Conservation (phyloP, 2,797 vertebrate species). For the Babyrousa celebensis region DNA sequence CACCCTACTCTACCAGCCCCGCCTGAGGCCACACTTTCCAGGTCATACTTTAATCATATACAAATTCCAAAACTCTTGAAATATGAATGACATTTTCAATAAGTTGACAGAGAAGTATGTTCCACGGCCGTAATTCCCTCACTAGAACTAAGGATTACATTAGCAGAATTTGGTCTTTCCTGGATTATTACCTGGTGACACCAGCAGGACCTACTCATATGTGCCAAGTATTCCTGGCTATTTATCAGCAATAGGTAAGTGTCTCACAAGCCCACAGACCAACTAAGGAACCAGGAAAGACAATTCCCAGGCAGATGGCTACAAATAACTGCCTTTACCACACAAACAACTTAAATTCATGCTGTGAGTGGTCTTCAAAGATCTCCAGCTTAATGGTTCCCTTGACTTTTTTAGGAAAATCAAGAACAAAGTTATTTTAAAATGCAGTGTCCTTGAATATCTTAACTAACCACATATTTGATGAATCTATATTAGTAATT, state of each 20-base stretch:
- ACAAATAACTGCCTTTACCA: not conserved
- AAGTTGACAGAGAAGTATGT: not conserved
- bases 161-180: not conserved
- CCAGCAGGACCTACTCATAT: not conserved
- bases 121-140: not conserved
- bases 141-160: not conserved
- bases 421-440: constrained; percentile 49
- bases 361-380: not conserved
- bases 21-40: not conserved
- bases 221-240: not conserved
- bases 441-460: constrained; percentile 20
- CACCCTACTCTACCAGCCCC: not conserved
- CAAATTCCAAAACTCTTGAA: constrained; percentile 43
- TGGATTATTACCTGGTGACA: not conserved
- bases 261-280: not conserved
- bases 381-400: not conserved
- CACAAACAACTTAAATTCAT: not conserved
- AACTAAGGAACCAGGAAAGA: constrained; percentile 1
- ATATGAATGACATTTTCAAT: not conserved
- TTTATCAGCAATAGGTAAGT: not conserved
- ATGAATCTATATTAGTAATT: not conserved
- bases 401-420: constrained; percentile 31
- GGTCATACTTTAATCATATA: constrained; percentile 1
- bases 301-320: not conserved
- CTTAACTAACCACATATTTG: constrained; percentile 22